Conservation (phyloP, 1,140 invertebrate genomes). For the Cheumatopsyche charites region DNA sequence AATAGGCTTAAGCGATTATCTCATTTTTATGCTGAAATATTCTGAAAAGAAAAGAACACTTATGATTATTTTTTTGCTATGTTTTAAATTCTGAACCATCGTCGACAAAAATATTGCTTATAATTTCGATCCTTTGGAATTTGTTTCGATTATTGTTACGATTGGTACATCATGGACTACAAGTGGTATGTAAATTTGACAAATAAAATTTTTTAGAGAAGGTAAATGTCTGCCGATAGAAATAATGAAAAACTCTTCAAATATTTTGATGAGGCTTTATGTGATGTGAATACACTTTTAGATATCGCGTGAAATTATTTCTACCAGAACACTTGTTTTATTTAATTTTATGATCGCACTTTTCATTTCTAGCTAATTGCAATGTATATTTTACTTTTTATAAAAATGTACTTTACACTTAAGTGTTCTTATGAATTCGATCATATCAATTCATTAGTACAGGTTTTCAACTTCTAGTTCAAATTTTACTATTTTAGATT, state of each 20-base stretch:
- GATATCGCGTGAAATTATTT: slow-evolving; percentile 26
- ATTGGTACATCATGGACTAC: neutral
- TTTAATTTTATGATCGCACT: slow-evolving; percentile 18
- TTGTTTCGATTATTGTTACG: too few species aligned
- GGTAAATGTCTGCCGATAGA: slow-evolving; percentile 30
- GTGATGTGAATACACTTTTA: slow-evolving; percentile 36
- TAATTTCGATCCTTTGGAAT: too few species aligned
- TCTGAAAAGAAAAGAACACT: neutral
- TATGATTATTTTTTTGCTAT: neutral
- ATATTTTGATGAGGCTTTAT: slow-evolving; percentile 36
- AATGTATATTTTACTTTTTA: slow-evolving; percentile 9
- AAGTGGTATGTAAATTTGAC: slow-evolving; percentile 27
- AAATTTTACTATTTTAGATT: too few species aligned
- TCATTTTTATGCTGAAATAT: neutral
- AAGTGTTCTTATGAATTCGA: slow-evolving; percentile 17
- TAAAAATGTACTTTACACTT: neutral
- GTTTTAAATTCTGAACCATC: too few species aligned
- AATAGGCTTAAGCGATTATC: too few species aligned
- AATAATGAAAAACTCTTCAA: slow-evolving; percentile 27
- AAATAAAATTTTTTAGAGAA: slow-evolving; percentile 20
- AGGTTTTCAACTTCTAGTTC: too few species aligned
- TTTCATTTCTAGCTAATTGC: slow-evolving; percentile 9
- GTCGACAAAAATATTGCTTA: too few species aligned
- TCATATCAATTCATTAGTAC: too few species aligned
- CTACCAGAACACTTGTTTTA: slow-evolving; percentile 3